Evolutionary conservation across 2,888 invertebrate genomes (phyloP).

Genomic region (Campoletis raptor): DNA sequence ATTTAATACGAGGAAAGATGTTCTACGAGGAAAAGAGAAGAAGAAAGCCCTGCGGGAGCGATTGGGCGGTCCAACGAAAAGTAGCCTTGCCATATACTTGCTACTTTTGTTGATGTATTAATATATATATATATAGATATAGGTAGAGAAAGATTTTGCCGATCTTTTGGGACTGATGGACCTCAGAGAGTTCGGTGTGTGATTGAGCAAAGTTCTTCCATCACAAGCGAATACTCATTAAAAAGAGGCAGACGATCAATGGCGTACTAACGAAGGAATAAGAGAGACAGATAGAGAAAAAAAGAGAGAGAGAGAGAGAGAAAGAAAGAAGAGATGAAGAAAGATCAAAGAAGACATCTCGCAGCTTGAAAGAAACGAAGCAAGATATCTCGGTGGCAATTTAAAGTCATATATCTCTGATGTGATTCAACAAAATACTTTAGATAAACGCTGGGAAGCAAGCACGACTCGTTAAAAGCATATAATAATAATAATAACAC

Average conservation of each 20-base stretch:
- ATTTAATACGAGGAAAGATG: conserved; percentile 18
- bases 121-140: conserved; percentile 8
- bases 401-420: conserved; percentile 40
- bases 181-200: conserved; percentile 35
- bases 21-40: conserved; percentile 41
- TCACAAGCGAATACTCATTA: conserved; percentile 65
- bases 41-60: conserved; percentile 57
- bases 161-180: conserved; percentile 55
- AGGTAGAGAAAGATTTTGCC: background rate
- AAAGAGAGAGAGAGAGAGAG: background rate
- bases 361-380: conserved; percentile 24
- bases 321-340: background rate
- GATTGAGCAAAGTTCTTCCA: conserved; percentile 63
- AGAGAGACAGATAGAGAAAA: background rate
- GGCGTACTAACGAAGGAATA: conserved; percentile 55
- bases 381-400: conserved; percentile 48
- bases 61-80: conserved; percentile 61
- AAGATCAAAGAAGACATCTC: conserved; percentile 17
- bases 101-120: conserved; percentile 2
- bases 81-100: conserved; percentile 19
- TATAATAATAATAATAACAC: conserved; percentile 46
- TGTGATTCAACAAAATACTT: conserved; percentile 56
- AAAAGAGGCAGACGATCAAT: conserved; percentile 60
- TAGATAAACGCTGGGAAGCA: conserved; percentile 46
- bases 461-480: conserved; percentile 39